phyloP scores from a whole-genome alignment of 2,113 vertebrate species.

The Eidolon helvum region DNA sequence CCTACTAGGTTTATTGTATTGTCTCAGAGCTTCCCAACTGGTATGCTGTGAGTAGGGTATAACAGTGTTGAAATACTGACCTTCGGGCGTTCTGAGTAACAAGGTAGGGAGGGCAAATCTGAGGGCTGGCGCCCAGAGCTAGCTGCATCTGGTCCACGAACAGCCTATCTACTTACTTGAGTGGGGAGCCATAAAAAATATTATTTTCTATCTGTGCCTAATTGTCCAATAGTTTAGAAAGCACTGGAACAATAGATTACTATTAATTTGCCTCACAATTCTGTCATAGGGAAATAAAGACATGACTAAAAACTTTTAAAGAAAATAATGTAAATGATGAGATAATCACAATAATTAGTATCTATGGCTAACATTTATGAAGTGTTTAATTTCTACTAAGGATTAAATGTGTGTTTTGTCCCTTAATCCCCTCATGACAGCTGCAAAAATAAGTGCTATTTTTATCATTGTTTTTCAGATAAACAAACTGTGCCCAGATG shows the following conservation, averaged over 20 bases:
- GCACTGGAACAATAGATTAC: neutral
- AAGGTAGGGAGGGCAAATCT: neutral
- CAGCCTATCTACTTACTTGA: neutral
- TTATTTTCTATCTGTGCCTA: neutral
- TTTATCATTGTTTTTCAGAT: conserved; percentile 7
- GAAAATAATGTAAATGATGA: neutral
- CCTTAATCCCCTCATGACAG: neutral
- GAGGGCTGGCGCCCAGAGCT: neutral
- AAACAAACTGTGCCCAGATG: neutral
- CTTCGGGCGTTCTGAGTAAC: neutral
- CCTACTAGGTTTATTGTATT: neutral
- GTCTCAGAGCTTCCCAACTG: neutral
- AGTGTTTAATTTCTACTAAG: neutral
- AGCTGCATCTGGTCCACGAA: neutral
- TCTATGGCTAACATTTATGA: neutral
- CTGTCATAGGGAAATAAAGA: neutral
- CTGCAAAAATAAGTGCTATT: conserved; percentile 1
- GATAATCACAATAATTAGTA: neutral
- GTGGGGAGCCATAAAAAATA: neutral
- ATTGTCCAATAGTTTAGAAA: conserved; percentile 30
- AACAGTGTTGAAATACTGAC: neutral
- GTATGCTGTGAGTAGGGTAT: accelerated
- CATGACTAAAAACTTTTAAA: neutral
- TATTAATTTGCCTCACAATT: neutral
- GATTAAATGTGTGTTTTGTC: neutral